A percentile compares a stretch with the other conserved stretches of the same genome.
Evolutionary conservation across 2,113 vertebrate genomes (phyloP).

Genomic region (Chunga burmeisteri): DNA sequence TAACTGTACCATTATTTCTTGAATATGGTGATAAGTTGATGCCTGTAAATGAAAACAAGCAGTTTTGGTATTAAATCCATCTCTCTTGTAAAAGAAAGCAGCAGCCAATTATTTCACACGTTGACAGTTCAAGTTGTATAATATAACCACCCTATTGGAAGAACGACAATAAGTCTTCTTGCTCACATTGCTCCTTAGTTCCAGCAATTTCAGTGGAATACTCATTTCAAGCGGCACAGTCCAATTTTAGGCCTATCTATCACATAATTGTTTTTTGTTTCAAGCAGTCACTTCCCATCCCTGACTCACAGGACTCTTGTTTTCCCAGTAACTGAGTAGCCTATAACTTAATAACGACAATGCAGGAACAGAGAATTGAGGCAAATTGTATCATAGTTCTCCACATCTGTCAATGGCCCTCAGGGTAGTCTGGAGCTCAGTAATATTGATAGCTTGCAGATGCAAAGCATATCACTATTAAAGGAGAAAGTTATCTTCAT

Average conservation of each 20-base stretch:
- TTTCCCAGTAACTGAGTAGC: not conserved
- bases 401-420: not conserved
- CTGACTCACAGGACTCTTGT: not conserved
- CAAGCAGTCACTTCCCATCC: not conserved
- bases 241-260: not conserved
- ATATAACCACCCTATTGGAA: not conserved
- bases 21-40: constrained; percentile 87
- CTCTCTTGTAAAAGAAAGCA: not conserved
- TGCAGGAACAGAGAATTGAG: not conserved
- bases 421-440: not conserved
- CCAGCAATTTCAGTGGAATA: not conserved
- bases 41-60: constrained; percentile 70
- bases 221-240: not conserved
- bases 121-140: not conserved
- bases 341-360: not conserved
- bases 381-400: not conserved
- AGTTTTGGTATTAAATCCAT: not conserved
- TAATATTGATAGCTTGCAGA: not conserved
- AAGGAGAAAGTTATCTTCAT: not conserved
- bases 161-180: not conserved
- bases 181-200: not conserved
- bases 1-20: constrained; percentile 89
- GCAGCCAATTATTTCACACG: not conserved
- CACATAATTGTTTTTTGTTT: not conserved
- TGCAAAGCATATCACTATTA: not conserved